phyloP scores from a whole-genome alignment of 2,888 invertebrate genomes.

The Drosophila borealis region DNA sequence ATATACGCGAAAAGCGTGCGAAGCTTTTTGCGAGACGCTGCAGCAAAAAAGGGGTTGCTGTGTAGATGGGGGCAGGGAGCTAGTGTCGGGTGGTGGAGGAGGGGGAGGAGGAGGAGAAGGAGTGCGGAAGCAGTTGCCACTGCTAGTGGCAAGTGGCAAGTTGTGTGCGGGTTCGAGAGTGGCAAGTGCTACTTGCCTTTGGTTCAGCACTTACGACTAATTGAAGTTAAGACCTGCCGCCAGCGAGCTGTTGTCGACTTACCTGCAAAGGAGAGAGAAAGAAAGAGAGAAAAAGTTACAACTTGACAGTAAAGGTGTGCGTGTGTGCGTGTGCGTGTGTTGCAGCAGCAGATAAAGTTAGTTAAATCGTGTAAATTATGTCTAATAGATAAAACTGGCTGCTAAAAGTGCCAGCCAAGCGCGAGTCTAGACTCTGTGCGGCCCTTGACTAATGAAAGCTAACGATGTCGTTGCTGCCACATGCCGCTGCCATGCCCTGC shows the following conservation, averaged over 20 bases:
- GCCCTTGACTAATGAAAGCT: conserved; percentile 51
- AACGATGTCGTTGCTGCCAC: conserved; percentile 23
- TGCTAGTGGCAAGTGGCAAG: too few relatives aligned
- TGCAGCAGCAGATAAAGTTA: conserved; percentile 59
- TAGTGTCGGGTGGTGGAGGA: background rate
- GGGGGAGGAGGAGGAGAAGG: background rate
- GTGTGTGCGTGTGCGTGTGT: background rate
- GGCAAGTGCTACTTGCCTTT: conserved; percentile 36
- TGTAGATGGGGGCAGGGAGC: background rate
- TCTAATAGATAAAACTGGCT: conserved; percentile 73
- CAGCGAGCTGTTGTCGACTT: conserved; percentile 47
- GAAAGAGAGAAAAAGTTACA: conserved; percentile 15
- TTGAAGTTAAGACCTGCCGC: conserved; percentile 69
- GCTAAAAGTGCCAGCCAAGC: conserved; percentile 47
- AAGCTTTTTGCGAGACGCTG: conserved; percentile 32
- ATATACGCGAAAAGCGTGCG: conserved; percentile 61
- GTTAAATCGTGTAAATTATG: conserved; percentile 80
- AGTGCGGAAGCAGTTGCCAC: background rate
- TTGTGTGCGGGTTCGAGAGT: conserved; percentile 14
- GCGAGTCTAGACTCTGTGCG: conserved; percentile 57
- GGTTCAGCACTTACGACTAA: conserved; percentile 77
- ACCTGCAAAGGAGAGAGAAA: conserved; percentile 58
- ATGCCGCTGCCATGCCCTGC: background rate
- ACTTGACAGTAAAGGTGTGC: conserved; percentile 1
- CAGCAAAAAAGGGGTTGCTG: background rate